Evolutionary conservation across 37 sponge, comb jelly and placozoan genomes (phyloP).

Genomic region (Dysidea cf. avara): DNA sequence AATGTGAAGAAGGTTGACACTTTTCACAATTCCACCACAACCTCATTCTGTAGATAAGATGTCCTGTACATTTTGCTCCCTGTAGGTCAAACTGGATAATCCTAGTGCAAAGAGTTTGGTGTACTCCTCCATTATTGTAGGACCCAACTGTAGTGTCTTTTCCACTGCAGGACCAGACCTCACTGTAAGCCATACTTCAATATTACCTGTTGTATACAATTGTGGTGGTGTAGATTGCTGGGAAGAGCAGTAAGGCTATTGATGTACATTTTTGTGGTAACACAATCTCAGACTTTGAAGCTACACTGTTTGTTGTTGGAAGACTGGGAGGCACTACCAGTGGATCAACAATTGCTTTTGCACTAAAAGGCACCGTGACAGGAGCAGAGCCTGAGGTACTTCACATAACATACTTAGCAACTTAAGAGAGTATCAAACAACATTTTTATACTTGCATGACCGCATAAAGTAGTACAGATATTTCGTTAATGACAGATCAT

Average conservation of each 20-base stretch:
- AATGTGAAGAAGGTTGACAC: too few relatives aligned
- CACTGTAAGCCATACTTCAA: conserved; percentile 16
- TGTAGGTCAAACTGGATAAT: conserved; percentile 64
- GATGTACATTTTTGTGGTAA: conserved; percentile 25
- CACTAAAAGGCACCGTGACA: conserved; percentile 42
- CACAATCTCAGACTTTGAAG: conserved; percentile 4
- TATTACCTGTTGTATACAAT: not conserved
- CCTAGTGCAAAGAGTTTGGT: conserved; percentile 49
- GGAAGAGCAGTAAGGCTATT: conserved; percentile 8
- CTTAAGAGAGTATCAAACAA: too few relatives aligned
- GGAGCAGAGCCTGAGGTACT: conserved; percentile 63
- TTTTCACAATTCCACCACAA: too few relatives aligned
- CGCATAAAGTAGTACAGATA: too few relatives aligned
- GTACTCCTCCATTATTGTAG: conserved; percentile 49
- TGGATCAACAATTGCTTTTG: conserved; percentile 62
- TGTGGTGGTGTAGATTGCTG: conserved; percentile 21
- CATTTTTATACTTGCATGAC: too few relatives aligned
- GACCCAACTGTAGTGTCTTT: conserved; percentile 34
- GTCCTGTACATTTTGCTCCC: too few relatives aligned
- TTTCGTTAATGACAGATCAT: too few relatives aligned
- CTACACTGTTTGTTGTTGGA: conserved; percentile 56
- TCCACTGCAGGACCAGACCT: not conserved
- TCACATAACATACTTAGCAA: too few relatives aligned
- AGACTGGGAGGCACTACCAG: conserved; percentile 18
- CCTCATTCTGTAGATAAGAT: too few relatives aligned